Evolutionary conservation across 2,888 invertebrate species (phyloP), one percentile per base, ranked within the genome.

Genomic region (Phengaris alcon): DNA sequence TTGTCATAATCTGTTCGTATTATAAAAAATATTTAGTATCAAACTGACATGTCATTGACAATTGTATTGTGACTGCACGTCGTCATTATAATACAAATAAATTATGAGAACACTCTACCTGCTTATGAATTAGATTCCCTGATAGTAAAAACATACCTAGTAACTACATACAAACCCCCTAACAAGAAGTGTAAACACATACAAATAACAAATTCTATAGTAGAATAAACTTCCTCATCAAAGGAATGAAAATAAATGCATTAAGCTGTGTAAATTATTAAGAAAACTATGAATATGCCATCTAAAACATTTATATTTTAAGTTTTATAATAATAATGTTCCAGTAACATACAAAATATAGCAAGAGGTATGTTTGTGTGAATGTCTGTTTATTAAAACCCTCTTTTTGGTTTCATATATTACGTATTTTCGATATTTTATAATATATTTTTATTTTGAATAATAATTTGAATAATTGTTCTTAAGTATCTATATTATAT

Each of bases 221-320:
- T 35, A 59, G 6, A 5, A 15, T 59, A 59, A 6, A 12, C 7
- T 59, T 3, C 35, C 15, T n/a, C 59, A 68, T 57, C n/a, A 72
- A 59, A 52, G 22, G 35, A 69, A 68, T 54, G n/a, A 64, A 12
- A 22, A 22, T 76, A 79, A 79, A 79, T 79, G 78, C 76, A 75
- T 69, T 51, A 35, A 77, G 54, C 78, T 79, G 78, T 79, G 78
- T 78, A 73, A 75, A 70, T 59, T 70, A 76, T 77, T 22, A 55
- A 52, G n/a, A 7, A 73, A 6, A 44, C n/a, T n/a, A 48, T 35
- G 35, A 35, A 48, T 48, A 48, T 35, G 35, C 4, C 35, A 48
- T 48, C 7, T 48, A 3, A 48, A 5, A 0, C 6, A 48, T 48
- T 12, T 46, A 46, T 48, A 48, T 48, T 15, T 13, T 68, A 68